A percentile compares a stretch with the other conserved stretches of the same genome.
phyloP scores from a whole-genome alignment of 2,113 vertebrate genomes.

The Vulpes lagopus region DNA sequence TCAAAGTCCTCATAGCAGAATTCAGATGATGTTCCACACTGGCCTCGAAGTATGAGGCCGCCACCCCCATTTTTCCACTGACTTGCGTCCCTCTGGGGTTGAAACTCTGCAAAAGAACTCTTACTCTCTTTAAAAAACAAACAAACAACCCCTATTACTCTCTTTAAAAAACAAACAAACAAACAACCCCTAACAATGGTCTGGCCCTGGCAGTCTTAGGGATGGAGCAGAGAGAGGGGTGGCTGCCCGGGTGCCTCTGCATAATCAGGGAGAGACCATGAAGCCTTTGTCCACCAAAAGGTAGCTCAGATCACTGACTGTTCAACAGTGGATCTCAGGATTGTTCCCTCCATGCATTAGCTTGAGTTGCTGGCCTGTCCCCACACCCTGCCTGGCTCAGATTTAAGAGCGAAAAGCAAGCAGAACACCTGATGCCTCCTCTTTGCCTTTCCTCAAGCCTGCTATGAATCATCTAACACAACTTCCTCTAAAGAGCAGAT shows the following conservation, averaged over 20 bases:
- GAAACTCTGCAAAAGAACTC: background rate
- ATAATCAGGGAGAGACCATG: background rate
- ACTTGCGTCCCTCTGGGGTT: background rate
- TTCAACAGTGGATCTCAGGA: background rate
- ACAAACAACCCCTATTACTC: background rate
- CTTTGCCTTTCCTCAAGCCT: background rate
- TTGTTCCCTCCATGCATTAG: background rate
- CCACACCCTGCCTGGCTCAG: background rate
- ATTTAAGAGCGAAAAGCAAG: background rate
- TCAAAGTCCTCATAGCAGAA: conserved; percentile 30
- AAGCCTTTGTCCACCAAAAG: background rate
- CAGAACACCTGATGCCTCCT: background rate
- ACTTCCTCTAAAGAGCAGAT: background rate
- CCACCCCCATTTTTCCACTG: background rate
- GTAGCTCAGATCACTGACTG: background rate
- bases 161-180: too few species aligned
- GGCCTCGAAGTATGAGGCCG: background rate
- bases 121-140: background rate
- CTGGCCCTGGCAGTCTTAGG: background rate
- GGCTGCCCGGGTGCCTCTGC: too few species aligned
- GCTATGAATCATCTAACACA: background rate
- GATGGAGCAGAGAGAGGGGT: background rate
- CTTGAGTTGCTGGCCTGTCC: too few species aligned
- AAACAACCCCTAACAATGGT: background rate
- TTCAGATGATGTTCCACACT: background rate